Conservation (phyloP, 2,113 vertebrate species). For the Bujurquina vittata region DNA sequence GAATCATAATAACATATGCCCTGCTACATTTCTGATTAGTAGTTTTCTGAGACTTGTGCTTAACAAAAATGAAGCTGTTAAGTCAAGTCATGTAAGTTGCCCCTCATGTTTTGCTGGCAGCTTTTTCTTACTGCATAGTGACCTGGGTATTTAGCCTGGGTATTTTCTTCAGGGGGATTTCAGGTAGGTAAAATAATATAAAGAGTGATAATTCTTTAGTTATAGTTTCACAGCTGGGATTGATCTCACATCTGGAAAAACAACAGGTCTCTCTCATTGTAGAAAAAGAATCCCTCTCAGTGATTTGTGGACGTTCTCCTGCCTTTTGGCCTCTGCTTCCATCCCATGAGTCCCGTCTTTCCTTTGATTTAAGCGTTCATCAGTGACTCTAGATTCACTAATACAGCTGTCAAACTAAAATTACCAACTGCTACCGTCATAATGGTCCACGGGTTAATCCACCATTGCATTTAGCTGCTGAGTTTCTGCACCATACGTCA, state of each 20-base stretch:
- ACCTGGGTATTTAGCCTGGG: background rate
- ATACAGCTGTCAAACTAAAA: background rate
- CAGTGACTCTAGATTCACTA: too few species aligned
- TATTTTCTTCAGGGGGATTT: too few species aligned
- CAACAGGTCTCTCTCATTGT: too few species aligned
- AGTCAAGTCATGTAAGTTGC: too few species aligned
- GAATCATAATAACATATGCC: background rate
- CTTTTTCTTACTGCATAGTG: background rate
- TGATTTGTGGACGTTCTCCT: too few species aligned
- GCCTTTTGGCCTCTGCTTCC: too few species aligned
- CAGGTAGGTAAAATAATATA: too few species aligned
- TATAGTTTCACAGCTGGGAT: background rate
- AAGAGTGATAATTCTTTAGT: background rate
- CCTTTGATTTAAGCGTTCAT: background rate
- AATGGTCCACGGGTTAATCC: too few species aligned
- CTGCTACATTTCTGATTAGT: background rate
- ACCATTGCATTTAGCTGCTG: too few species aligned
- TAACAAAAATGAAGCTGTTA: background rate
- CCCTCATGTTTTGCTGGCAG: background rate
- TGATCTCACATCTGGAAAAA: background rate
- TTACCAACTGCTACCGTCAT: background rate
- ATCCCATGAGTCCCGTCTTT: too few species aligned
- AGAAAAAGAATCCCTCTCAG: too few species aligned
- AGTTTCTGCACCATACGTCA: too few species aligned
- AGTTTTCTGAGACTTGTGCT: background rate